phyloP scores from a whole-genome alignment of 2,113 vertebrate genomes.

The Engystomops pustulosus region DNA sequence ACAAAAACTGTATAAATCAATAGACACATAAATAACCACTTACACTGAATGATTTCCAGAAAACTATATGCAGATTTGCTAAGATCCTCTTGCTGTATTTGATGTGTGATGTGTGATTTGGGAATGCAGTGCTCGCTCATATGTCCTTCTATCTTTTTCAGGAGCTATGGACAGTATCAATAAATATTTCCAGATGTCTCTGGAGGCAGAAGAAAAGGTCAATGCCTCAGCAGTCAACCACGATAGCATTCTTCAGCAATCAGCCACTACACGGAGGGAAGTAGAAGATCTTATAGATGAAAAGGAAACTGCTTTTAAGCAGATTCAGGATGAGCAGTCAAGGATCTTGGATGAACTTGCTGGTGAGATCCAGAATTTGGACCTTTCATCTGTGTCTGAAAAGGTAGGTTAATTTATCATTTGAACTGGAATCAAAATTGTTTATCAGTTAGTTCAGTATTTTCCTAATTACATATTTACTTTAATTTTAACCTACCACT shows the following conservation, averaged over 20 bases:
- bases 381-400: constrained; percentile 80
- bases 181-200: constrained; percentile 88
- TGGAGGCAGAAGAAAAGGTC: constrained; percentile 82
- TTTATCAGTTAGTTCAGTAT: too few relatives aligned
- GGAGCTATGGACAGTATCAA: constrained; percentile 89
- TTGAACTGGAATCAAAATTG: too few relatives aligned
- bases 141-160: constrained; percentile 66
- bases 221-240: constrained; percentile 82
- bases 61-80: too few relatives aligned
- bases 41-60: too few relatives aligned
- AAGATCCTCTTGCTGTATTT: too few relatives aligned
- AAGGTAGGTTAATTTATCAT: constrained; percentile 73
- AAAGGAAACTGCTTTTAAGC: constrained; percentile 77
- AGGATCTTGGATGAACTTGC: constrained; percentile 89
- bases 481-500: too few relatives aligned
- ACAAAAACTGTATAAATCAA: too few relatives aligned
- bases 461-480: too few relatives aligned
- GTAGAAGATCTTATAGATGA: constrained; percentile 82
- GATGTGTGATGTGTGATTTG: neutral
- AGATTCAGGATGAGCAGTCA: constrained; percentile 82
- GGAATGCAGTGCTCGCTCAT: constrained; percentile 15
- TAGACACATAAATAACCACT: too few relatives aligned
- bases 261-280: constrained; percentile 72
- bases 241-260: constrained; percentile 76
- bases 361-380: constrained; percentile 88